Conservation (phyloP, 2,797 vertebrate genomes). For the Knipowitschia caucasica region DNA sequence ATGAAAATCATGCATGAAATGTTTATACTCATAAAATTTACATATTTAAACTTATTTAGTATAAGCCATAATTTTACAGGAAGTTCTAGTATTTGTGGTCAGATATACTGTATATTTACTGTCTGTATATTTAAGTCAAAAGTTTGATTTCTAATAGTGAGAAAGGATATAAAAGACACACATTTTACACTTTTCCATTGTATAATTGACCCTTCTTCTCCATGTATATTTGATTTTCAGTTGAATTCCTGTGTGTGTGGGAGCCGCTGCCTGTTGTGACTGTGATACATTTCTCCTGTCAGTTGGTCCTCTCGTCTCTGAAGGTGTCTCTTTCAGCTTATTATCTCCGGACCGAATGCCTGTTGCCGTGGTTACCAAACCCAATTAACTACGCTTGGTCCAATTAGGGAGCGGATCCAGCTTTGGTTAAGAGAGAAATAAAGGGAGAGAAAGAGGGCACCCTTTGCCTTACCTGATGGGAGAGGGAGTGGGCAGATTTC, state of each 20-base stretch:
- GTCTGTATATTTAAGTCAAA: too few relatives aligned
- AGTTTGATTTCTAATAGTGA: too few relatives aligned
- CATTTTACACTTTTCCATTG: too few relatives aligned
- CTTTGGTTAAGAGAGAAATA: constrained; percentile 24
- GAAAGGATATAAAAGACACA: too few relatives aligned
- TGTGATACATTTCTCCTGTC: not conserved
- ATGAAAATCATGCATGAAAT: too few relatives aligned
- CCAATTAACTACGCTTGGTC: constrained; percentile 51
- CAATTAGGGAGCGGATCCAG: constrained; percentile 43
- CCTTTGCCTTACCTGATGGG: not conserved
- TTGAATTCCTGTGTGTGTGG: not conserved
- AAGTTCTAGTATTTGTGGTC: too few relatives aligned
- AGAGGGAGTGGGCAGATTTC: not conserved
- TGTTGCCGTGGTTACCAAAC: constrained; percentile 55
- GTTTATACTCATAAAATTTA: too few relatives aligned
- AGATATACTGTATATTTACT: too few relatives aligned
- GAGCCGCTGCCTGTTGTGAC: not conserved
- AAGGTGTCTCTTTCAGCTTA: constrained; percentile 45
- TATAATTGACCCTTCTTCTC: not conserved
- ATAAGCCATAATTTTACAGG: too few relatives aligned
- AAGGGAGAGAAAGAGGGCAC: not conserved
- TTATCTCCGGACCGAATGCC: constrained; percentile 37
- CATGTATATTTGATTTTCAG: constrained; percentile 6
- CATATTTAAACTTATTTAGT: too few relatives aligned
- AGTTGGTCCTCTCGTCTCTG: constrained; percentile 10